Percentiles rank a stretch among this genome's conserved stretches.
These are phyloP conservation scores for Aplidium turbinatum DNA, from an alignment of 23 tunicate species.

Conservation along the genomic window DNA sequence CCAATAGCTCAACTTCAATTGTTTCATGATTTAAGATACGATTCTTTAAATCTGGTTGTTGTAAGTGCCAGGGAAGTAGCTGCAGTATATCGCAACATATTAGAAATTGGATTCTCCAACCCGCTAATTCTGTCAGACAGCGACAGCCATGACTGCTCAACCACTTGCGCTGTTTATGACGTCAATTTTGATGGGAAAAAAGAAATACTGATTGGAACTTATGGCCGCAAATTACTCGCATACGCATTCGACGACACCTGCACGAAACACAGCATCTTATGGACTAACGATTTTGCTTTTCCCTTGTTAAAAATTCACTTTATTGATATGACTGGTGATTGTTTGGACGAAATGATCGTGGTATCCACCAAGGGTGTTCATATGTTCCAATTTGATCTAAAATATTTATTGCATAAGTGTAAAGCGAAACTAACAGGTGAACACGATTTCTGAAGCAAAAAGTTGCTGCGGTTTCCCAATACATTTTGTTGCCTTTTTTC, in stretches of 20 bases:
- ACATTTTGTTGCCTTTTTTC: no score
- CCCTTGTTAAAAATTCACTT: constrained; percentile 65
- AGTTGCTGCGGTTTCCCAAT: no score
- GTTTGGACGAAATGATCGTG: constrained; percentile 59
- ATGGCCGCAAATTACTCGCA: constrained; percentile 63
- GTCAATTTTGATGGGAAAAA: constrained; percentile 47
- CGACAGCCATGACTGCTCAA: constrained; percentile 46
- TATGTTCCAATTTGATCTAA: constrained; percentile 52
- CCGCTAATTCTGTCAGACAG: constrained; percentile 49
- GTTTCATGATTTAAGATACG: not conserved
- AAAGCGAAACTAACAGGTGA: constrained; percentile 7
- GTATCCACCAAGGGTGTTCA: constrained; percentile 71
- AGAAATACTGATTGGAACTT: constrained; percentile 78
- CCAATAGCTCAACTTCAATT: constrained; percentile 54
- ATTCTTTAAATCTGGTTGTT: constrained; percentile 42
- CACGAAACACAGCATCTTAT: constrained; percentile 5
- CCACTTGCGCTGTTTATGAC: constrained; percentile 77
- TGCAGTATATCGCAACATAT: constrained; percentile 54
- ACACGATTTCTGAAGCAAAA: no score
- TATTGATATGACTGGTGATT: constrained; percentile 73
- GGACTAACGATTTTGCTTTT: constrained; percentile 60
- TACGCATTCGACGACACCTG: constrained; percentile 28
- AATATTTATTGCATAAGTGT: constrained; percentile 35
- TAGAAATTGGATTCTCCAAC: constrained; percentile 43
- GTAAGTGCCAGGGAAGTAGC: constrained; percentile 69